Evolutionary conservation across 1,140 invertebrate genomes (phyloP).

Genomic region (Metopolophium dirhodum): DNA sequence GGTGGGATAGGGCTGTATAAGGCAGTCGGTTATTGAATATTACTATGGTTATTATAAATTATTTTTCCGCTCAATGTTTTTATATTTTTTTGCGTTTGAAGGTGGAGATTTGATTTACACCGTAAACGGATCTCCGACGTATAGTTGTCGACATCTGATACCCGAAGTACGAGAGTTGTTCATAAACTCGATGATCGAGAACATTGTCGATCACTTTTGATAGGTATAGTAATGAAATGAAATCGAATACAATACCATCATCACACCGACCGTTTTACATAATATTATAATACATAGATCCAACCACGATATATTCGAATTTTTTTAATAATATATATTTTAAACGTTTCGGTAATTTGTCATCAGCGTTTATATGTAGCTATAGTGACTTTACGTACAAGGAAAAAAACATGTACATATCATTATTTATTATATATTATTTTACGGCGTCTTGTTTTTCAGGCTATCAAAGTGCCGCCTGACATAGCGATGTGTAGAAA

Average conservation of each 20-base stretch:
- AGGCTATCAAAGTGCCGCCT: constrained; percentile 81
- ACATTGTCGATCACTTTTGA: constrained; percentile 72
- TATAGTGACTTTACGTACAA: background rate
- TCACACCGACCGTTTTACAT: background rate
- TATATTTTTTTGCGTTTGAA: constrained; percentile 59
- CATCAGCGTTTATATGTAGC: background rate
- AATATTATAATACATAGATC: background rate
- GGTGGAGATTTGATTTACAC: constrained; percentile 76
- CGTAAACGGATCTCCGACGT: constrained; percentile 75
- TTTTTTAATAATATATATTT: background rate
- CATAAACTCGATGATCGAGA: constrained; percentile 74
- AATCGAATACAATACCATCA: constrained; percentile 61
- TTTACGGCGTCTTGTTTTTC: constrained; percentile 62
- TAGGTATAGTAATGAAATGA: constrained; percentile 62
- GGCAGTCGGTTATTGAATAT: background rate
- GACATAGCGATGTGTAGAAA: constrained; percentile 77
- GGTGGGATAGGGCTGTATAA: background rate
- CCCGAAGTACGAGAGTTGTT: constrained; percentile 73
- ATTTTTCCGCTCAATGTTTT: background rate
- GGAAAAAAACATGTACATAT: background rate
- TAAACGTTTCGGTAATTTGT: background rate
- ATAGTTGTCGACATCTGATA: constrained; percentile 66
- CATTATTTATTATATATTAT: background rate
- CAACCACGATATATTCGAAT: background rate
- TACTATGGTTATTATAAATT: no score